A percentile compares a stretch with the other conserved stretches of the same genome.
phyloP scores from a whole-genome alignment of 2,888 invertebrate species.

The Ennomos fuscantarius region DNA sequence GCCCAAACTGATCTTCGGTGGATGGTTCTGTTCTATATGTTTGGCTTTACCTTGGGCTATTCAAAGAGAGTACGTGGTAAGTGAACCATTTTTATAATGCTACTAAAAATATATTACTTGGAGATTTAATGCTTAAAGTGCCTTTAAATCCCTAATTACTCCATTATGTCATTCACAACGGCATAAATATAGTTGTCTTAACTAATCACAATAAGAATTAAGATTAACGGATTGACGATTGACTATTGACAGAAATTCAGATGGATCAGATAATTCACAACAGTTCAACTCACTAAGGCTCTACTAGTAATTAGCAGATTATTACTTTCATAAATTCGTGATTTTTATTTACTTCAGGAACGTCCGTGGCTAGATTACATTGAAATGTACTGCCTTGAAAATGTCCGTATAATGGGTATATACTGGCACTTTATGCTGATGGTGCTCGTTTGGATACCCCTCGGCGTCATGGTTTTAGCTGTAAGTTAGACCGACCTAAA shows the following conservation, averaged over 20 bases:
- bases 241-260: too few relatives aligned
- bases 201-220: too few relatives aligned
- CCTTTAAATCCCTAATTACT: too few relatives aligned
- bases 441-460: conserved; percentile 91
- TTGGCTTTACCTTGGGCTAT: conserved; percentile 88
- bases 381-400: conserved; percentile 91
- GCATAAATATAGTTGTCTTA: too few relatives aligned
- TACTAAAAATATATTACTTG: too few relatives aligned
- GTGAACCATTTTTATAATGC: conserved; percentile 6
- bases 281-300: too few relatives aligned
- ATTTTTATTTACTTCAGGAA: conserved; percentile 69
- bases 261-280: too few relatives aligned
- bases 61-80: conserved; percentile 86
- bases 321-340: not conserved
- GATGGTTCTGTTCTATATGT: conserved; percentile 88
- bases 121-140: too few relatives aligned
- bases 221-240: too few relatives aligned
- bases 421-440: conserved; percentile 93
- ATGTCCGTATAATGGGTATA: conserved; percentile 85
- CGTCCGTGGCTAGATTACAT: conserved; percentile 90
- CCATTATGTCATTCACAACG: too few relatives aligned
- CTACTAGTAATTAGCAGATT: too few relatives aligned
- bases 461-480: conserved; percentile 89
- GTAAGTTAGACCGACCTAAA: conserved; percentile 66
- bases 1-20: conserved; percentile 86